Base-by-base conservation (phyloP, 2,113 vertebrate genomes). In the Eonycteris spelaea region DNA sequence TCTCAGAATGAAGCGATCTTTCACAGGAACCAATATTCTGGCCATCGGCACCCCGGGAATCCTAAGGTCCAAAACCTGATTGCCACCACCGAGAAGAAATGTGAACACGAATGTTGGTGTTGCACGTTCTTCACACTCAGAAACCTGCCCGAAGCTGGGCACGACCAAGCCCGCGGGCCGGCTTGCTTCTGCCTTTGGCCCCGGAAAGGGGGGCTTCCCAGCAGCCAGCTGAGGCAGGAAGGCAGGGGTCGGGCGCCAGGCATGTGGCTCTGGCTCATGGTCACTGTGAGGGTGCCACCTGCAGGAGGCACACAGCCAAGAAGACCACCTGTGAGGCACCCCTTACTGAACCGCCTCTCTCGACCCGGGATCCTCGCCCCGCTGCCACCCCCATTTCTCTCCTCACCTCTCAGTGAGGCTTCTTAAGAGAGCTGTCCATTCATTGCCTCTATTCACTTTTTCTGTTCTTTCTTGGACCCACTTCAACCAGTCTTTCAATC, bases 401-500 rank as follows among this genome's bases (percentile, higher is more conserved):
- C 8, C 38, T 7, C 30, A 4, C 0, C 8, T 0, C 3, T 2
- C 71, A 30, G 18, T 7, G 7, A 30, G 51, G 43, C 48, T 35
- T 61, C 38, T 40, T 4, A 7, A 14, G 35, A 24, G 38, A 48
- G 45, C 10, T 9, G 21, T 13, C 8, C 7, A 4, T n/a, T 45
- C 30, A 1, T 11, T 0, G 35, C 33, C 59, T 21, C 59, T 11
- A 6, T n/a, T 51, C 57, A 30, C 38, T 75, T 40, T 6, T n/a
- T 21, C 12, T 24, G 1, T 71, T 45, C 43, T 35, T 38, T 53
- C 80, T 35, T 9, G 63, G 51, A 8, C 28, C 35, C 22, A 16
- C 6, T 40, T 22, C 30, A 2, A 35, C 3, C 22, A 9, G 35
- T 13, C 11, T 90, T 45, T 18, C 24, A 19, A 15, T 48, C 1